These are phyloP conservation scores for Steinernema carpocapsae DNA, from an alignment of 2,888 invertebrate species.

Conservation along the genomic window DNA sequence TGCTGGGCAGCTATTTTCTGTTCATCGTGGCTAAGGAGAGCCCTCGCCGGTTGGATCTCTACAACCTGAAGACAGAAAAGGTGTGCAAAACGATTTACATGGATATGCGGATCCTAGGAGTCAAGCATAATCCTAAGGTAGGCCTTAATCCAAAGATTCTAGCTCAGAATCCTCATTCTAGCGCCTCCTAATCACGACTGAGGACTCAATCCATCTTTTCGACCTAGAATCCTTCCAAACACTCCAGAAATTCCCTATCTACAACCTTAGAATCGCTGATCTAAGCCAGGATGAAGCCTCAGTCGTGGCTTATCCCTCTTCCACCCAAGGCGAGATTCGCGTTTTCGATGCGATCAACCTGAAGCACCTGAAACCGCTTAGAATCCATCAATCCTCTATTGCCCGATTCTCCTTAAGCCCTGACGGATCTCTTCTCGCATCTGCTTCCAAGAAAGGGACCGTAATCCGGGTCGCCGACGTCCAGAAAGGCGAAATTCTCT, in stretches of 20 bases:
- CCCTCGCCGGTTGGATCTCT: slow-evolving; percentile 11
- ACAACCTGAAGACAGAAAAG: neutral
- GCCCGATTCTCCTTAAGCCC: neutral
- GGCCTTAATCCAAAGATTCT: neutral
- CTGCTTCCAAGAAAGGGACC: slow-evolving; percentile 13
- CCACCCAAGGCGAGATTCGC: neutral
- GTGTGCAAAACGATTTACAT: neutral
- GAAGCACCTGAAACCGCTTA: neutral
- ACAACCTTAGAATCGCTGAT: neutral
- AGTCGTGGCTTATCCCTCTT: neutral
- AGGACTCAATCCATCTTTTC: neutral
- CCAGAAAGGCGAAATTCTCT: neutral
- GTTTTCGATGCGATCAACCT: neutral
- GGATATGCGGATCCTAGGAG: neutral
- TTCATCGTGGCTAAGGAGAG: neutral
- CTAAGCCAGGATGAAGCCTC: neutral
- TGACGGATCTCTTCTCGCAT: slow-evolving; percentile 12
- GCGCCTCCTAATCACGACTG: neutral
- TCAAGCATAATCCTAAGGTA: slow-evolving; percentile 4
- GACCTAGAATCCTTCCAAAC: neutral
- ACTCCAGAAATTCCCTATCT: neutral
- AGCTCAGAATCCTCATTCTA: neutral
- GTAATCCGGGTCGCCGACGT: slow-evolving; percentile 22
- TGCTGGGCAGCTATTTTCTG: neutral
- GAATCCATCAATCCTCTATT: neutral